Percentiles rank a stretch among this genome's conserved stretches.
Conservation (phyloP, 2,797 vertebrate genomes). For the Cossypha caffra region DNA sequence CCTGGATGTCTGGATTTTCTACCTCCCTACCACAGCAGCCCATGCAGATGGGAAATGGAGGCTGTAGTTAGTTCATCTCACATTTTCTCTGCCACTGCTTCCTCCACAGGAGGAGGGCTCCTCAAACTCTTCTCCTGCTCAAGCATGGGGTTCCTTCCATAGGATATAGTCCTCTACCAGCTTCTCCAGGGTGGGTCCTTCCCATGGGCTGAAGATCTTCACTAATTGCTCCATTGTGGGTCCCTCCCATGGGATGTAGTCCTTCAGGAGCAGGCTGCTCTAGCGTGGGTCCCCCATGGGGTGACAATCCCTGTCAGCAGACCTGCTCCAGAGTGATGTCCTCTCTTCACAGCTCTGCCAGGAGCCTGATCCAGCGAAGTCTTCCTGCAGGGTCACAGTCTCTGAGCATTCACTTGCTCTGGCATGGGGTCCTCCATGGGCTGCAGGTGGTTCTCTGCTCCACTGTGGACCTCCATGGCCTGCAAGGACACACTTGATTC, state of each 20-base stretch:
- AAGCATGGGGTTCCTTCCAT: neutral
- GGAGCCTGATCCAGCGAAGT: neutral
- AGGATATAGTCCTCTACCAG: neutral
- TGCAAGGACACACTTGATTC: neutral
- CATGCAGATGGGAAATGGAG: neutral
- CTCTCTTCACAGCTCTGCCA: neutral
- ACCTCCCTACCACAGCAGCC: accelerated
- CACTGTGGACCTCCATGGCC: neutral
- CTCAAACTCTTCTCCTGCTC: neutral
- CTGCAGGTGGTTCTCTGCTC: too few relatives aligned
- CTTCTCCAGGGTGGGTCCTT: neutral
- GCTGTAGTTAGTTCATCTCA: neutral
- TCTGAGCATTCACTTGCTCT: neutral
- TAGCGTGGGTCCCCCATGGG: accelerated
- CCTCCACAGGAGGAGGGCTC: neutral
- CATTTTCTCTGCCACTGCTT: neutral
- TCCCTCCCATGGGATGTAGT: too few relatives aligned
- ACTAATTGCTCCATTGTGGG: neutral
- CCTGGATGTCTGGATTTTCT: neutral
- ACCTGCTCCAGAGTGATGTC: neutral
- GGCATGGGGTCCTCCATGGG: neutral
- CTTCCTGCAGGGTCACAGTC: neutral
- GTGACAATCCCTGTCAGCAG: neutral
- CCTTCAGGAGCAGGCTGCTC: neutral
- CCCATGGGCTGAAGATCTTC: too few relatives aligned